Base-by-base conservation (phyloP, 2,888 invertebrate genomes). In the Rotaria macrura region DNA sequence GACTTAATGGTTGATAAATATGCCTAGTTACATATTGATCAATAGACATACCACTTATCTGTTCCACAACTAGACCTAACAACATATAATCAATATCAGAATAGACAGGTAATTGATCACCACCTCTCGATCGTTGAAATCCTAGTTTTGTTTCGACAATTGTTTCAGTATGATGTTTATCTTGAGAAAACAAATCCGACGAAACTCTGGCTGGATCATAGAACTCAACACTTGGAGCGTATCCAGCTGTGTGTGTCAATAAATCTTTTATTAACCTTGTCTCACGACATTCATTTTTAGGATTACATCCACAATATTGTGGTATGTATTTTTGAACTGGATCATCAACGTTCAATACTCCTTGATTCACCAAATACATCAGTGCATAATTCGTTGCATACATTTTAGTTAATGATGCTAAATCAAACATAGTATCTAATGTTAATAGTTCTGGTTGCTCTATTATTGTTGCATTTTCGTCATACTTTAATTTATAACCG, bases 81-180 rank as follows among this genome's bases (percentile, higher is more conserved):
- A 74, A 40, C 74, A 74, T 74, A 74, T 74, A 74, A 74, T 74
- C 74, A 74, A 74, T 74, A 74, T 74, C 74, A 38, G 74, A 74
- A 74, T 74, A 74, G 23, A 74, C 40, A 2, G 74, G 74, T 74
- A 74, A 40, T 38, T 74, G 74, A 74, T 40, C 74, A 40, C 20
- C 74, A 74, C 40, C 74, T 74, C 74, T 74, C 29, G 57, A 10
- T n/a, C 29, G 25, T 57, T 57, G 57, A 57, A 57, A 57, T 40
- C 25, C 20, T 9, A 34, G n/a, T 40, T 40, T 34, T 40, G 74
- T 74, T 74, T 74, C 34, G 23, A 74, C 40, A 38, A 74, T 40
- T 74, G 38, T 23, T 40, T 74, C 74, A 0, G 74, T 74, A 40
- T 23, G 38, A 74, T 20, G 6, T 40, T 74, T 74, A 40, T 74